Conservation (phyloP, 2,113 vertebrate species). For the Hippocampus guttulatus region DNA sequence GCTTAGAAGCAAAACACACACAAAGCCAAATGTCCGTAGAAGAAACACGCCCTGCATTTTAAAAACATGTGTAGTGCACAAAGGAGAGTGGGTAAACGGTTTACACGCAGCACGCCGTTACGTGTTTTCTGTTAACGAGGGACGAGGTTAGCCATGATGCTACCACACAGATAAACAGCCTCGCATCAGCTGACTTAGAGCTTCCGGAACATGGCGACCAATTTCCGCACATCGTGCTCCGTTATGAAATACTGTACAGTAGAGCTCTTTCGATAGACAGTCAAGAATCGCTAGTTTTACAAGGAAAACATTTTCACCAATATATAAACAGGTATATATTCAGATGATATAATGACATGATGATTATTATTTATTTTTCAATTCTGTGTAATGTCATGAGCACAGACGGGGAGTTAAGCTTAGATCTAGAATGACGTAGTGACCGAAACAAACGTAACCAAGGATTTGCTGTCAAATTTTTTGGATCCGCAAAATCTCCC, state of each 20-base stretch:
- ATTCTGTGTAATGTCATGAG: no score
- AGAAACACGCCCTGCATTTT: constrained; percentile 51
- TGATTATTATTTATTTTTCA: background rate
- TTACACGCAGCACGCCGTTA: constrained; percentile 1
- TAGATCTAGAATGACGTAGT: fast-evolving
- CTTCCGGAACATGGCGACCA: constrained; percentile 33
- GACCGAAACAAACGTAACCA: constrained; percentile 3
- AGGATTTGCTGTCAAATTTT: background rate
- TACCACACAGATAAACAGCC: constrained; percentile 40
- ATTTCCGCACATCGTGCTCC: constrained; percentile 5
- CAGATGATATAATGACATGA: no score
- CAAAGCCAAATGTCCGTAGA: constrained; percentile 20
- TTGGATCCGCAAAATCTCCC: background rate
- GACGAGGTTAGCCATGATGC: constrained; percentile 18
- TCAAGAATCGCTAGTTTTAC: fast-evolving
- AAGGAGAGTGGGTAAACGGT: background rate
- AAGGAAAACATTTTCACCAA: no score
- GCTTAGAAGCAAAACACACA: constrained; percentile 54
- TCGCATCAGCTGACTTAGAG: constrained; percentile 52
- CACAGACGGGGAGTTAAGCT: background rate
- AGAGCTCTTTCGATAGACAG: background rate
- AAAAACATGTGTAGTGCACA: background rate
- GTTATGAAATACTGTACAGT: no score
- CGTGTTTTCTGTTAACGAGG: background rate
- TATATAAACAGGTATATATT: background rate